A percentile compares a stretch with the other conserved stretches of the same genome.
phyloP scores from a whole-genome alignment of 2,888 invertebrate genomes.

The Tipula vernalis region DNA sequence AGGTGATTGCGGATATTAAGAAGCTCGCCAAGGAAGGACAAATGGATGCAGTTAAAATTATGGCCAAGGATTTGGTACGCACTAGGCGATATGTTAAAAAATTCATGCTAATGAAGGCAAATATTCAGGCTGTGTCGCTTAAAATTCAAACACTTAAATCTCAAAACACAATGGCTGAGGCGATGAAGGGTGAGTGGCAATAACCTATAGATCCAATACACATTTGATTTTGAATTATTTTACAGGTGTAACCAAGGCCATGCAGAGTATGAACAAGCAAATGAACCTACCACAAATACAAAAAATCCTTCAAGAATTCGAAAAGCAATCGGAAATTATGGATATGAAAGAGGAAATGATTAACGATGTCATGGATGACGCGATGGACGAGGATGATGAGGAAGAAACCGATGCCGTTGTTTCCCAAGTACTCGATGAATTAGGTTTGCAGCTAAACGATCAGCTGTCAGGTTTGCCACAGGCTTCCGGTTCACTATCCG shows the following conservation, averaged over 20 bases:
- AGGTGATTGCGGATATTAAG: constrained; percentile 94
- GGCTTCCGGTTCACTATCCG: constrained; percentile 44
- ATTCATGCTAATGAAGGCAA: constrained; percentile 98
- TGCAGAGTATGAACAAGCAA: constrained; percentile 96
- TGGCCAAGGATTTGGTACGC: constrained; percentile 97
- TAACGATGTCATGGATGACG: constrained; percentile 99
- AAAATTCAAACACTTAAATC: constrained; percentile 97
- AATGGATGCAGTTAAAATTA: constrained; percentile 99
- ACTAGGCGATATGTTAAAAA: constrained; percentile 93
- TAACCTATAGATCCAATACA: neutral
- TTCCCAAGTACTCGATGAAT: constrained; percentile 90
- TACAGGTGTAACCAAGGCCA: constrained; percentile 82
- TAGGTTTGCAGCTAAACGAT: constrained; percentile 90
- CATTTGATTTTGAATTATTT: neutral
- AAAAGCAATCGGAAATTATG: constrained; percentile 99
- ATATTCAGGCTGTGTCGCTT: constrained; percentile 93
- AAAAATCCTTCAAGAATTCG: constrained; percentile 92
- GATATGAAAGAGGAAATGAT: constrained; percentile 99
- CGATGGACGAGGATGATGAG: constrained; percentile 97
- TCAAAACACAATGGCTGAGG: constrained; percentile 98
- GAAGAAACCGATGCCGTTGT: constrained; percentile 96
- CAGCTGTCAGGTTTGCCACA: constrained; percentile 77
- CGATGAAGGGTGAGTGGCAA: constrained; percentile 65
- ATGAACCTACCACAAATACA: constrained; percentile 98
- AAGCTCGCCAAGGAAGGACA: constrained; percentile 98